Conservation (phyloP, 2,113 vertebrate genomes). For the Emydocephalus ijimae region DNA sequence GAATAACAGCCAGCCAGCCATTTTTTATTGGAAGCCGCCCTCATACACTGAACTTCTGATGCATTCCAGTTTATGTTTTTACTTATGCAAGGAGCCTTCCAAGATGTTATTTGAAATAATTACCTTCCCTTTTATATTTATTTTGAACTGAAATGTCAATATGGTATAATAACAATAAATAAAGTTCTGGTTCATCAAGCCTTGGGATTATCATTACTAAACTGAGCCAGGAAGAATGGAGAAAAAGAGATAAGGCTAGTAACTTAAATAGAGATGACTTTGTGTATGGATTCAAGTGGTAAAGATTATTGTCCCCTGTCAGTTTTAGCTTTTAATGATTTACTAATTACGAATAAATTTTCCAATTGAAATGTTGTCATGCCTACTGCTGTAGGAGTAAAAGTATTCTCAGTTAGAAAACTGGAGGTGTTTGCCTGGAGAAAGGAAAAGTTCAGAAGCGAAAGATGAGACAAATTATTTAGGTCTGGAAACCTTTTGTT, state of each 20-base stretch:
- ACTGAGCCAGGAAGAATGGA: not conserved
- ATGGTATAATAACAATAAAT: not conserved
- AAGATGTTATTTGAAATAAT: not conserved
- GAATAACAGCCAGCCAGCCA: not conserved
- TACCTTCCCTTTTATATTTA: not conserved
- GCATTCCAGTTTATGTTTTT: not conserved
- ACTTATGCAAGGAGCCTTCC: not conserved
- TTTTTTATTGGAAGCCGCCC: not conserved
- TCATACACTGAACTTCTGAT: not conserved
- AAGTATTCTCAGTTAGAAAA: not conserved
- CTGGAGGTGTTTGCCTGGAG: not conserved
- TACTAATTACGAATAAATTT: constrained; percentile 13
- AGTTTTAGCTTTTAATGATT: not conserved
- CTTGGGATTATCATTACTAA: not conserved
- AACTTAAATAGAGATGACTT: not conserved
- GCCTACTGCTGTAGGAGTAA: not conserved
- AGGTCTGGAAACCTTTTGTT: not conserved
- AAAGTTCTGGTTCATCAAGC: not conserved
- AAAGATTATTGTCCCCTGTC: not conserved
- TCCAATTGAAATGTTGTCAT: not conserved
- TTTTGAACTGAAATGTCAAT: not conserved
- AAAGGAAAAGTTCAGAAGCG: not conserved
- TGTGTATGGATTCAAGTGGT: not conserved
- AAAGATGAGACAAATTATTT: not conserved
- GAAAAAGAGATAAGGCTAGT: not conserved